phyloP scores from a whole-genome alignment of 2,888 invertebrate species.

The Leptopilina myrica region DNA sequence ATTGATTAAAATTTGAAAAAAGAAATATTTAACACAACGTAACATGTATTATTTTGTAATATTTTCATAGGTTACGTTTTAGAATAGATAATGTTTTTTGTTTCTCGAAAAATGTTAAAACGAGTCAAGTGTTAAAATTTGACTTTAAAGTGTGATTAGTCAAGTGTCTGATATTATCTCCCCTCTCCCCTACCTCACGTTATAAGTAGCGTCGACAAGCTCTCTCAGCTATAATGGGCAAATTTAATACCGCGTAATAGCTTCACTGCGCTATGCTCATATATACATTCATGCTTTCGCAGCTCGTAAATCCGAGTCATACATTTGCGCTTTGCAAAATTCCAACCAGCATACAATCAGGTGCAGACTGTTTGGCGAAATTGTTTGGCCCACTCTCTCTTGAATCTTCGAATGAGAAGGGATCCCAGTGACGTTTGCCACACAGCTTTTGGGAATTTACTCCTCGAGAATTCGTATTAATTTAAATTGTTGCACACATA shows the following conservation, averaged over 20 bases:
- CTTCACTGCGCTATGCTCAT: conserved; percentile 15
- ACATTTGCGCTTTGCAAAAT: conserved; percentile 6
- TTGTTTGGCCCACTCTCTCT: background rate
- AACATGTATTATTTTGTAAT: too few species aligned
- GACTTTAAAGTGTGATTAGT: conserved; percentile 42
- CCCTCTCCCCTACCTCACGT: background rate
- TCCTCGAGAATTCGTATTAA: conserved; percentile 3
- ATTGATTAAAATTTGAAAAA: too few species aligned
- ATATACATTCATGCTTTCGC: conserved; percentile 7
- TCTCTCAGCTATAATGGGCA: conserved; percentile 47
- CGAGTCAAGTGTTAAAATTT: background rate
- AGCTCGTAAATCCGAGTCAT: conserved; percentile 19
- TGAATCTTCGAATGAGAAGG: conserved; percentile 8
- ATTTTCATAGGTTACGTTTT: too few species aligned
- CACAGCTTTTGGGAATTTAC: background rate
- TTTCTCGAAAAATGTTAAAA: background rate
- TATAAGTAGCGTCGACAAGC: conserved; percentile 38
- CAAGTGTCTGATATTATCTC: conserved; percentile 50
- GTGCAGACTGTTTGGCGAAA: conserved; percentile 9
- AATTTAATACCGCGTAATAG: conserved; percentile 50
- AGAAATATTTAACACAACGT: too few species aligned
- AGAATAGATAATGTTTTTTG: too few species aligned
- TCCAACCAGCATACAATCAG: background rate
- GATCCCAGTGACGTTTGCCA: background rate
- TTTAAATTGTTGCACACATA: conserved; percentile 7